phyloP scores from a whole-genome alignment of 2,113 vertebrate genomes.

The Rhombomys opimus region DNA sequence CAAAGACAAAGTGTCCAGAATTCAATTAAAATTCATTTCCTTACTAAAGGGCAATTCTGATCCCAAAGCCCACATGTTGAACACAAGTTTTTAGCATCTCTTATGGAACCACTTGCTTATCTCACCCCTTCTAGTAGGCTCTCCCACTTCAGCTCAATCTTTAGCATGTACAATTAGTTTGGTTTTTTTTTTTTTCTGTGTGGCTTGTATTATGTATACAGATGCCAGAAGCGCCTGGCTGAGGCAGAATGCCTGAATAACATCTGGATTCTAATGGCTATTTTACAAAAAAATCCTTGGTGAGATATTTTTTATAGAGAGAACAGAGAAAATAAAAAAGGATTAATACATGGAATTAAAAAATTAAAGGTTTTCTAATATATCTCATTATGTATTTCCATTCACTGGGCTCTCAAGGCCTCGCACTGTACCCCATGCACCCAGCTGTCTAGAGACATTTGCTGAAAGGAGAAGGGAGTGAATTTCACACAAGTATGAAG shows the following conservation, averaged over 20 bases:
- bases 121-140: background rate
- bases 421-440: background rate
- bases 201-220: background rate
- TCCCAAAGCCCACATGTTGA: background rate
- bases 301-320: background rate
- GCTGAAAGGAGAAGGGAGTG: background rate
- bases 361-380: background rate
- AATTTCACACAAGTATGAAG: background rate
- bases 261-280: background rate
- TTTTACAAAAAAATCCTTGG: background rate
- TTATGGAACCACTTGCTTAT: background rate
- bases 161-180: rapidly evolving
- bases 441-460: background rate
- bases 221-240: no score
- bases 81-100: background rate
- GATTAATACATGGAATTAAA: background rate
- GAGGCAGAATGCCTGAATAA: background rate
- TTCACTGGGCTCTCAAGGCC: background rate
- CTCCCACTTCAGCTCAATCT: background rate
- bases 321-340: background rate
- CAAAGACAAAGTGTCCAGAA: background rate
- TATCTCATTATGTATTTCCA: background rate
- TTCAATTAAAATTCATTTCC: background rate
- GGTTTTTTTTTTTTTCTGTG: no score
- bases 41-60: background rate